Percentiles rank a stretch among this genome's conserved stretches.
These are phyloP conservation scores for Drosophila neocordata DNA, from an alignment of 1,140 invertebrate genomes.

Conservation along the genomic window DNA sequence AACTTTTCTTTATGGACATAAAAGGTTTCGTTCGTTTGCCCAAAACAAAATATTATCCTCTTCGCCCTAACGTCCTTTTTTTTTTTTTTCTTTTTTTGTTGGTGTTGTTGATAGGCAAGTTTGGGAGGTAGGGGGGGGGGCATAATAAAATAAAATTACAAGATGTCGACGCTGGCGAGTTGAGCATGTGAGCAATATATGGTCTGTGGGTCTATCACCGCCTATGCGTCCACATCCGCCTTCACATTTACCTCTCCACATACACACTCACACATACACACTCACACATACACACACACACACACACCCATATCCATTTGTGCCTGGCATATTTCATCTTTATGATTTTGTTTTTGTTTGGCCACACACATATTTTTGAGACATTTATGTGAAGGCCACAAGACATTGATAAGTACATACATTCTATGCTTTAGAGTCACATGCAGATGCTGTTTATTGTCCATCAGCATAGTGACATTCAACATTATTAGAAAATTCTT, in stretches of 20 bases:
- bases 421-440: slow-evolving; percentile 19
- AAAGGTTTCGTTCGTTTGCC: slow-evolving; percentile 44
- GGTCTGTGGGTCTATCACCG: neutral
- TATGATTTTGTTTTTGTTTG: slow-evolving; percentile 42
- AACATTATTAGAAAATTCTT: slow-evolving; percentile 2
- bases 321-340: slow-evolving; percentile 57
- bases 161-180: slow-evolving; percentile 51
- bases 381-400: slow-evolving; percentile 54
- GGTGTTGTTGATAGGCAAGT: no score
- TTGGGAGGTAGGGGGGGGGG: neutral
- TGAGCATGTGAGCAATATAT: slow-evolving; percentile 49
- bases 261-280: no score
- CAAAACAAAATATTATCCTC: slow-evolving; percentile 16
- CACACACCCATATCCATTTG: neutral
- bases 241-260: neutral
- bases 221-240: neutral
- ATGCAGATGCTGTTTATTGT: slow-evolving; percentile 37
- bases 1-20: slow-evolving; percentile 59
- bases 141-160: slow-evolving; percentile 72
- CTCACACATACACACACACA: no score
- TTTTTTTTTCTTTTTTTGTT: neutral
- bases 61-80: slow-evolving; percentile 23
- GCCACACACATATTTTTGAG: slow-evolving; percentile 41
- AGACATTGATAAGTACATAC: slow-evolving; percentile 29
- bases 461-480: slow-evolving; percentile 19